These are phyloP conservation scores for Gandaritis pyraliata DNA, from an alignment of 2,888 invertebrate species.

Conservation along the genomic window DNA sequence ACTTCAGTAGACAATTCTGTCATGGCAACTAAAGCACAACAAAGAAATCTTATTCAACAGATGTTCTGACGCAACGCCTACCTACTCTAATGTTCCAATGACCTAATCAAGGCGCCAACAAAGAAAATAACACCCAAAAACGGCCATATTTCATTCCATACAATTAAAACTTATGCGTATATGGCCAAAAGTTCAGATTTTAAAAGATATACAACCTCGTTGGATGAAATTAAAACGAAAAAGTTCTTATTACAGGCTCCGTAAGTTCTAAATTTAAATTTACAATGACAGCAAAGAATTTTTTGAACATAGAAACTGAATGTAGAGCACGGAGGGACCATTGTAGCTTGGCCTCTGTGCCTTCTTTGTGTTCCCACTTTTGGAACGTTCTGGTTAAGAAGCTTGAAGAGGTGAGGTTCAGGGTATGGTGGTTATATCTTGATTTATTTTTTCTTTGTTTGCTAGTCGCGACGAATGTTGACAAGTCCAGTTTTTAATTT, in stretches of 20 bases:
- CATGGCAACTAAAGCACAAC: constrained; percentile 35
- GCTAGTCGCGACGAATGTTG: constrained; percentile 73
- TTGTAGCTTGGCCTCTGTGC: constrained; percentile 51
- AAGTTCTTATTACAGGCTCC: constrained; percentile 44
- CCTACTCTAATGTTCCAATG: constrained; percentile 30
- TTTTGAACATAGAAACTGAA: constrained; percentile 55
- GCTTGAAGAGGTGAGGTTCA: constrained; percentile 55
- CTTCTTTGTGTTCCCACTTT: constrained; percentile 67
- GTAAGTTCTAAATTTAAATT: constrained; percentile 63
- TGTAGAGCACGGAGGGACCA: constrained; percentile 61
- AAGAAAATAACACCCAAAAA: constrained; percentile 40
- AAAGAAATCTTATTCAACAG: constrained; percentile 25
- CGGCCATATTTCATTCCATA: constrained; percentile 51
- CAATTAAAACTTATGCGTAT: constrained; percentile 64
- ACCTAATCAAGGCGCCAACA: constrained; percentile 39
- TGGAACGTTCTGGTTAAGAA: constrained; percentile 46
- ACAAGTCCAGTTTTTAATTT: constrained; percentile 65
- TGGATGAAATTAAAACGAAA: constrained; percentile 33
- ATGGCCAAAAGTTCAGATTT: constrained; percentile 35
- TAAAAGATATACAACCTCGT: constrained; percentile 29
- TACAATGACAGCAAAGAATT: constrained; percentile 56
- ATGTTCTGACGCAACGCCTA: constrained; percentile 27
- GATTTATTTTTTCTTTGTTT: constrained; percentile 83
- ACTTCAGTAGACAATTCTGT: constrained; percentile 25
- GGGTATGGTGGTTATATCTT: constrained; percentile 53